Base-by-base conservation (phyloP, 1,140 invertebrate species). In the Ridgeia piscesae region DNA sequence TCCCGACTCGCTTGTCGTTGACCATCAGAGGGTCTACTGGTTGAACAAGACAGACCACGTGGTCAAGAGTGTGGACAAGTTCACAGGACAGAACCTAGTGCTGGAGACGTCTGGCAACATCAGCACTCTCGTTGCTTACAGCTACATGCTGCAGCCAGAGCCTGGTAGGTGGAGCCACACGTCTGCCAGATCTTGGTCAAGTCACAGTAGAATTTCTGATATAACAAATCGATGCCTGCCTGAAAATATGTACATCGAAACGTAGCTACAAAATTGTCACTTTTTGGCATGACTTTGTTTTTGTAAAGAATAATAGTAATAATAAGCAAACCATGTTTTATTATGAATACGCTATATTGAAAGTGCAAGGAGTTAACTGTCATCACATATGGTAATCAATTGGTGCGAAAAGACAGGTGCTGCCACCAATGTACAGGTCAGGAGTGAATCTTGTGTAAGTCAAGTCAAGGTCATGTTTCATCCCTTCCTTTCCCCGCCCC, bases 111-210 rank as follows among this genome's bases (percentile, higher is more conserved):
- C 95, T 0, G 35, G 92, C 58, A 94, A 94, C 50, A 93, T 96
- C 9, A 92, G 93, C 89, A 95, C 97, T 94, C 97, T 98, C 33
- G 95, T 97, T 94, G 97, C 98, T 0, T 96, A 97, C 93, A 98
- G 98, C 33, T 96, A 97, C 77, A 97, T 97, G n/a, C 96, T 97
- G 34, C 98, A 98, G 95, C 97, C 97, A 0, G 97, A 97, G 95
- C 98, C 98, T 42, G 96, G 96, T 96, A 93, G 92, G 58, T 42
- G 17, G 58, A 77, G 58, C 58, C 17, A 77, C 6, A 77, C 27
- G 58, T 42, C 42, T 42, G 11, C 42, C 11, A 42, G 42, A 42
- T 42, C 42, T 11, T 42, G n/a, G n/a, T n/a, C n/a, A n/a, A n/a
- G n/a, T n/a, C n/a, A n/a, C 42, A 42, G 11, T 42, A 42, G 4